phyloP scores from a whole-genome alignment of 2,113 vertebrate species.

The Ardeotis arabs region DNA sequence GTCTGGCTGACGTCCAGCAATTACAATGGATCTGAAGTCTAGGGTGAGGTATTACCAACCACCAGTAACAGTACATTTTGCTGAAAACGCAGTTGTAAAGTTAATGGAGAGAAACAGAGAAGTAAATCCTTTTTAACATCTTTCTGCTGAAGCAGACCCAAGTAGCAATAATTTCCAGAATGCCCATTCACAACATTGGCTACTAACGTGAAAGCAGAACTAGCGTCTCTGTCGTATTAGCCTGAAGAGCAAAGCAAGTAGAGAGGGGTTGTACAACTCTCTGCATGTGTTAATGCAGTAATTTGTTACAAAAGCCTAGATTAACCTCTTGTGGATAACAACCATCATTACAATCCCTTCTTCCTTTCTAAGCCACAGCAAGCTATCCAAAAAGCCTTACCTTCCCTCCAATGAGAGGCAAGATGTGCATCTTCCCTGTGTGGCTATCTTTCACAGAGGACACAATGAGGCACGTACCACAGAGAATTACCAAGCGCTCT shows the following conservation, averaged over 20 bases:
- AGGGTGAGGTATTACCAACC: neutral
- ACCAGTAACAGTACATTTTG: neutral
- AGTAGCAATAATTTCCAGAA: neutral
- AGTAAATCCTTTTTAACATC: neutral
- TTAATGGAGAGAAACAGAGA: neutral
- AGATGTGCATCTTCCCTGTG: constrained; percentile 94
- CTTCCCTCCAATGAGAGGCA: constrained; percentile 95
- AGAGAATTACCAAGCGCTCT: constrained; percentile 92
- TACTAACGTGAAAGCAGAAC: neutral
- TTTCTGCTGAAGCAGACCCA: neutral
- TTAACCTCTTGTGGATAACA: neutral
- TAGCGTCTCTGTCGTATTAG: neutral
- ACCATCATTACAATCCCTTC: neutral
- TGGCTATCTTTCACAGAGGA: constrained; percentile 95
- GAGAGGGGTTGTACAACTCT: neutral
- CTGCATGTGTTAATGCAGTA: neutral
- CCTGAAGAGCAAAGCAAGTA: neutral
- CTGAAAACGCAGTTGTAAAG: constrained; percentile 2
- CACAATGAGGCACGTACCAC: constrained; percentile 94
- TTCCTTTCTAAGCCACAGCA: neutral
- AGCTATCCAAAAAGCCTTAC: constrained; percentile 73
- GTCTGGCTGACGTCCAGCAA: neutral
- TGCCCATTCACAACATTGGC: neutral
- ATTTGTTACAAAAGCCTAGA: neutral
- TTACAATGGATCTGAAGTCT: neutral